Evolutionary conservation across 2,797 vertebrate species (phyloP), one percentile per base, ranked within the genome.

Genomic region (Fratercula arctica): DNA sequence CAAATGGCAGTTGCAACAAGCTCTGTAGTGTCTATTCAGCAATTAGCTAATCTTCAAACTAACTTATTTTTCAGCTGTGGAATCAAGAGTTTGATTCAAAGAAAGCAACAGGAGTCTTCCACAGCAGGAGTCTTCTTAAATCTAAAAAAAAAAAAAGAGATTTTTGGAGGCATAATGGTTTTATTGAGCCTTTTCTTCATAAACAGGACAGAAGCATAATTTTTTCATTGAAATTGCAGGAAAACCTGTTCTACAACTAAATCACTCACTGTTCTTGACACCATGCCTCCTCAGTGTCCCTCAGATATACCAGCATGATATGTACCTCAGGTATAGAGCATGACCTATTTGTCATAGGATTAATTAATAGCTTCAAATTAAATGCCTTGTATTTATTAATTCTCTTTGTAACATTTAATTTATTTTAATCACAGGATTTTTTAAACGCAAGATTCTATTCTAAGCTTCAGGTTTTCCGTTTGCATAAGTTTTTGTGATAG

Each of bases 261-360:
- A 69, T 35, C 6, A 10, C 12, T 83, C 19, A 23, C 18, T 75
- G 6, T 75, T 89, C 24, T 35, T 84, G n/a, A 25, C 19, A 66
- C 29, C 10, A 23, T 8, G 0, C 0, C 5, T 8, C 14, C 26
- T 77, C 10, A 53, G 2, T 6, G 8, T 54, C 48, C 8, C 28
- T 83, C 50, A 57, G 37, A 37, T 54, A n/a, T 24, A 23, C 15
- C 4, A 85, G 8, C 15, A 61, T n/a, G 20, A 14, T 61, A 50
- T 21, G 9, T 74, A 26, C 19, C 35, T 59, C 39, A 64, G 46
- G 8, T 75, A 39, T 2, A 45, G 11, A 45, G 10, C 33, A 56
- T 54, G 33, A 82, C 48, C n/a, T 83, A 18, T 78, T 66, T 83
- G 13, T 53, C 45, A 45, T 26, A 35, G 10, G 5, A 63, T 35